Conservation (phyloP, 2,888 invertebrate species). For the Melitaea athalia region DNA sequence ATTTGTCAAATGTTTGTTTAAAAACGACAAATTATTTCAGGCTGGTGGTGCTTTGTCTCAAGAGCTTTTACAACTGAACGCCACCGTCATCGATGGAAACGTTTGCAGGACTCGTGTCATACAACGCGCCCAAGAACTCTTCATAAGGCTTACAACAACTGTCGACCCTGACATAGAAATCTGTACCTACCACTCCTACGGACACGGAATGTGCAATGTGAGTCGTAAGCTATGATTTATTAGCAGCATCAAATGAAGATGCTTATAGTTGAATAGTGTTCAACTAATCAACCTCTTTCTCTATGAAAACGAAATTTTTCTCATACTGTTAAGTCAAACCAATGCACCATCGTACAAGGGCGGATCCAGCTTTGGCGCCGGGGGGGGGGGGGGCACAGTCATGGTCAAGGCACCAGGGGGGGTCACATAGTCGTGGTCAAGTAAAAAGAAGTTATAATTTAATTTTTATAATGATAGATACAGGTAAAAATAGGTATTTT, state of each 20-base stretch:
- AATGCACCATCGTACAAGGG: too few species aligned
- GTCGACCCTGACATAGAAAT: slow-evolving; percentile 58
- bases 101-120: slow-evolving; percentile 42
- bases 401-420: too few species aligned
- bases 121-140: slow-evolving; percentile 35
- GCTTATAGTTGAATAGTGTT: neutral
- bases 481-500: too few species aligned
- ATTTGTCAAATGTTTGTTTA: too few species aligned
- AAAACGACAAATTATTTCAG: slow-evolving; percentile 37
- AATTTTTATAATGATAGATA: too few species aligned
- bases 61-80: slow-evolving; percentile 39
- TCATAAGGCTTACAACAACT: slow-evolving; percentile 45
- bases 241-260: neutral
- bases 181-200: slow-evolving; percentile 54
- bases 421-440: too few species aligned
- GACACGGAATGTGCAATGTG: slow-evolving; percentile 58
- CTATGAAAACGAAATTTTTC: too few species aligned
- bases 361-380: too few species aligned
- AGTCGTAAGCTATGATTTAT: slow-evolving; percentile 35
- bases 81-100: slow-evolving; percentile 43
- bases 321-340: too few species aligned
- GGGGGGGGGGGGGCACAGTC: too few species aligned
- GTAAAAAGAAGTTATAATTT: too few species aligned
- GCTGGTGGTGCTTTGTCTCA: slow-evolving; percentile 49
- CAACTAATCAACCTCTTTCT: too few species aligned